Evolutionary conservation across 2,113 vertebrate species (phyloP), one percentile per base, ranked within the genome.

Genomic region (Sigmodon hispidus): DNA sequence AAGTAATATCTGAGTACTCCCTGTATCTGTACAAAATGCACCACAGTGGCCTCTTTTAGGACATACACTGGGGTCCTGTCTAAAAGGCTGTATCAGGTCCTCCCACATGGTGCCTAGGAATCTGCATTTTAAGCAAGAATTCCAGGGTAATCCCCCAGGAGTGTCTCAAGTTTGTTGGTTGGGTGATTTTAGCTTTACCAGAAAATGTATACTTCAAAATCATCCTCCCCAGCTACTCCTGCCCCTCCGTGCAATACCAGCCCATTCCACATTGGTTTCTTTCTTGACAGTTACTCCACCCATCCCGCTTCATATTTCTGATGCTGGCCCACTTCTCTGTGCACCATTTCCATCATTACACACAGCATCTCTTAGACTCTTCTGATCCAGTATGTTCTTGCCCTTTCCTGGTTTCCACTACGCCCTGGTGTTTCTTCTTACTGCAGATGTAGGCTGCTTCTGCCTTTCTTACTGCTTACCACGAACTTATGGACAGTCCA

Each of bases 401-500:
- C 29, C 7, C 8, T 10, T 43, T 17, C 31, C 61, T 4, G 13
- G 36, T 15, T 31, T 61, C 29, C 7, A 8, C 75, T 1, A 2
- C 2, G 3, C 17, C 45, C n/a, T 29, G 17, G 8, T 5, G 65
- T 91, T 92, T 70, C 21, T 52, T 45, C n/a, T 31, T 79, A 55
- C 59, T 86, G 43, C n/a, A 34, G n/a, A 84, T 31, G 55, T 77
- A 7, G 36, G 34, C 67, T 29, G 29, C 21, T 15, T 88, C 77
- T 79, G 36, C 65, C 72, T 16, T 87, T 87, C 26, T 87, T 69
- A 93, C 34, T 89, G 75, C 65, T 93, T 81, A n/a, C 55, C 73
- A 75, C 9, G n/a, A n/a, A 79, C 45, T 86, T 86, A 67, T 73
- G 86, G 90, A 70, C 88, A n/a, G 91, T 91, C 48, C 0, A 91